Evolutionary conservation across 2,888 invertebrate species (phyloP).

Genomic region (Tetrapedia diversipes): DNA sequence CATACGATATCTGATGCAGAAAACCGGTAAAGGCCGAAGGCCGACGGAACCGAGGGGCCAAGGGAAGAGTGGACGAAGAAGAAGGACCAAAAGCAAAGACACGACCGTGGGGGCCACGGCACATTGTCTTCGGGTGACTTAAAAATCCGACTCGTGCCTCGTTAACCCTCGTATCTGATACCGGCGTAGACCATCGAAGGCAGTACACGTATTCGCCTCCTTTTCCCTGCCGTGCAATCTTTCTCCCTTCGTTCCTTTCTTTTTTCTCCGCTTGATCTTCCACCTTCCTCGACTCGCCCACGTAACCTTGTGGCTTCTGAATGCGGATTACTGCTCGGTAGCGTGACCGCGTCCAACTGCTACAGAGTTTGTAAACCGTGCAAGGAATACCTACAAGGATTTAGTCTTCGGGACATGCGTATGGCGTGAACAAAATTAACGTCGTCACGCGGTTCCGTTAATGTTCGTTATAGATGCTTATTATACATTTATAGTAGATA

Average conservation of each 20-base stretch:
- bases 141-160: slow-evolving; percentile 82
- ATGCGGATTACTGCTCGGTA: slow-evolving; percentile 55
- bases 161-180: slow-evolving; percentile 81
- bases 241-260: not conserved
- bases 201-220: slow-evolving; percentile 58
- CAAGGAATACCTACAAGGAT: no score
- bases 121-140: slow-evolving; percentile 82
- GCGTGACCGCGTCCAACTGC: slow-evolving; percentile 44
- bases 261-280: slow-evolving; percentile 20
- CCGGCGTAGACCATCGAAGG: slow-evolving; percentile 61
- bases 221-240: slow-evolving; percentile 14
- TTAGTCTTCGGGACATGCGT: no score
- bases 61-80: slow-evolving; percentile 43
- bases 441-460: no score
- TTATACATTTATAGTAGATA: no score
- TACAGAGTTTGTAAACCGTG: slow-evolving; percentile 16
- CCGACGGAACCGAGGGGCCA: slow-evolving; percentile 41
- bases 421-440: no score
- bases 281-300: slow-evolving; percentile 55
- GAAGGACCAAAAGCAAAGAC: slow-evolving; percentile 75
- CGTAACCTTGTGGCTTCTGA: slow-evolving; percentile 68
- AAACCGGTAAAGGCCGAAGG: slow-evolving; percentile 80
- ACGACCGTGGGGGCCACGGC: slow-evolving; percentile 68
- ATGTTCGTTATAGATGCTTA: no score
- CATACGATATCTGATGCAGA: slow-evolving; percentile 81